Base-by-base conservation (phyloP, 2,888 invertebrate genomes). In the Subacronicta megacephala region DNA sequence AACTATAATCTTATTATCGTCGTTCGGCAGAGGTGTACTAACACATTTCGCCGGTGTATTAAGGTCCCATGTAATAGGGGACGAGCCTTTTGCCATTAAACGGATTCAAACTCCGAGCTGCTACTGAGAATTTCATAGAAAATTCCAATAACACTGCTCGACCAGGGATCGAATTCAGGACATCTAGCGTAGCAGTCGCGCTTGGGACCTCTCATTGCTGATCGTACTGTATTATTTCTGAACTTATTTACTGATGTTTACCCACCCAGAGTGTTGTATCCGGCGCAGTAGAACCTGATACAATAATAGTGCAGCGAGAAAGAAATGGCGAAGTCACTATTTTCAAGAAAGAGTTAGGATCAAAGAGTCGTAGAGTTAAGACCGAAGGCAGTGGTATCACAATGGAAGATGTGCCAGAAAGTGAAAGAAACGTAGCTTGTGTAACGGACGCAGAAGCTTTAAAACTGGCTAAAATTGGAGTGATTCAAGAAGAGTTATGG, bases 281-380 rank as follows among this genome's bases (percentile, higher is more conserved):
- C 0, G 97, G 96, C 0, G 87, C 95, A 40, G 95, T 96, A 1
- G 97, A 97, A 75, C 98, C 98, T 0, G 98, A 98, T 80, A 96
- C 96, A 0, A 94, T 97, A 54, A 90, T 95, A 12, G 81, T 97
- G 3, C 85, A 89, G 7, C 94, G 96, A 43, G 89, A 88, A 2
- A 89, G 85, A 75, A 84, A 95, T 13, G 90, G 91, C 15, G 72
- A 85, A 2, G 78, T 97, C 2, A 79, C 72, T 0, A 87, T 96
- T 41, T 75, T 84, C 10, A 85, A 88, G 31, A 88, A 89, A 7
- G 81, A 82, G n/a, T 70, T 95, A 7, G 96, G 96, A 0, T 87
- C 89, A 0, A 96, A 97, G 83, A 88, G 85, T 1, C 87, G 93
- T 12, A 90, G 95, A 44, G 87, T 93, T 7, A 87, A 95, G 58